phyloP scores from a whole-genome alignment of 2,113 vertebrate species.

The Genyomyrus donnyi region DNA sequence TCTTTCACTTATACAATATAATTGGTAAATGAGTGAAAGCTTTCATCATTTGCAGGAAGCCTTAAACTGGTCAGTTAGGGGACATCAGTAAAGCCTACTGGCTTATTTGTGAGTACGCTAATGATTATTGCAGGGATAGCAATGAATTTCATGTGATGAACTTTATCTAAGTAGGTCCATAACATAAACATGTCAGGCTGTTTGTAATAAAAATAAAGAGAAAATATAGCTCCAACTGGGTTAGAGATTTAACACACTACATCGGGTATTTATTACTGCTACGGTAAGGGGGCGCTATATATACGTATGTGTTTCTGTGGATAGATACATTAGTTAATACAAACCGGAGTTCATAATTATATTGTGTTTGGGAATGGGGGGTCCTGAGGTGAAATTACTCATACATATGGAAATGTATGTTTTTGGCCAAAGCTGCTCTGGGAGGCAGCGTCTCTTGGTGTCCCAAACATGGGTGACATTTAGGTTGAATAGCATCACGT shows the following conservation, averaged over 20 bases:
- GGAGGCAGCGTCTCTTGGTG: background rate
- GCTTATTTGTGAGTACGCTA: background rate
- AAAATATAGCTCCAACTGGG: background rate
- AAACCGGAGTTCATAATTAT: background rate
- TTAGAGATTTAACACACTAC: background rate
- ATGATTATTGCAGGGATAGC: background rate
- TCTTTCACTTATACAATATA: background rate
- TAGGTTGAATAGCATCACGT: conserved; percentile 42
- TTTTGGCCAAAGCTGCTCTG: background rate
- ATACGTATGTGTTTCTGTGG: background rate
- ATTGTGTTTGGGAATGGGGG: background rate
- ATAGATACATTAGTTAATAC: background rate
- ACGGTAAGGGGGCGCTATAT: background rate
- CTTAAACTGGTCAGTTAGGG: background rate
- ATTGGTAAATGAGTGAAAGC: background rate
- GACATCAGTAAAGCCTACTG: background rate
- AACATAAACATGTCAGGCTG: background rate
- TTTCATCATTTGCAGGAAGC: background rate
- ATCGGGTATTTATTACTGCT: background rate
- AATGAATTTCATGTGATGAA: background rate
- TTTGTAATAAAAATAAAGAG: background rate
- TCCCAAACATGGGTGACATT: conserved; percentile 22
- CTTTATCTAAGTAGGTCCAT: background rate
- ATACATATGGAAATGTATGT: background rate
- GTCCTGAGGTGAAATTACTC: background rate